phyloP scores from a whole-genome alignment of 2,113 vertebrate species.

The western clawed frog (Xenopus tropicalis) region UCB_Xtro_10.0 CM004447.2:104706501-104707000 shows the following conservation, averaged over 20 bases:
- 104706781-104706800: slow-evolving; percentile 11
- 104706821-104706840: slow-evolving; percentile 38
- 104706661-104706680: too few species aligned
- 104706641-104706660: too few species aligned
- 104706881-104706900: slow-evolving; percentile 18
- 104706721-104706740: slow-evolving; percentile 41
- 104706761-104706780: slow-evolving; percentile 1
- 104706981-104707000: too few species aligned
- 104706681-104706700: not conserved
- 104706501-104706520: too few species aligned
- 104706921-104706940: not conserved
- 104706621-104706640: too few species aligned
- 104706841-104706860: slow-evolving; percentile 38
- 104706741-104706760: slow-evolving; percentile 20
- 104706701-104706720: slow-evolving; percentile 7
- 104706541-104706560: too few species aligned
- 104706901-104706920: not conserved
- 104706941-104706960: not conserved
- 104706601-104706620: too few species aligned
- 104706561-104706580: too few species aligned
- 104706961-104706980: not conserved
- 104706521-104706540: too few species aligned
- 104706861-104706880: slow-evolving; percentile 28
- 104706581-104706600: too few species aligned
- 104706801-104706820: slow-evolving; percentile 27